phyloP scores from a whole-genome alignment of 2,113 vertebrate genomes.

The Microtus ochrogaster region DNA sequence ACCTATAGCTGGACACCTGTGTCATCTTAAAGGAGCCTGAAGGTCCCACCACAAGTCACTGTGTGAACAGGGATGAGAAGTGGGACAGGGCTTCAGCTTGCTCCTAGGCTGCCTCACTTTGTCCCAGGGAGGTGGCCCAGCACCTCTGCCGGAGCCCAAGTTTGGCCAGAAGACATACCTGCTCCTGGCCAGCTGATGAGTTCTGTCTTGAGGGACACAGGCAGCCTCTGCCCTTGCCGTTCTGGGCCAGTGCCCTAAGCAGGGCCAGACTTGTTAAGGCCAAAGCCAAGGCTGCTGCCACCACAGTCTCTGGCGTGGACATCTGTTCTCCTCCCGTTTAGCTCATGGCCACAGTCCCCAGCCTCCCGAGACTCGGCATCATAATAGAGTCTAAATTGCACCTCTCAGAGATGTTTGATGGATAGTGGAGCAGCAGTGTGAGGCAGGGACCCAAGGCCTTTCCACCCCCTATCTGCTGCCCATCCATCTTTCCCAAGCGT shows the following conservation, averaged over 20 bases:
- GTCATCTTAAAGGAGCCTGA: neutral
- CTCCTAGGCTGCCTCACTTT: neutral
- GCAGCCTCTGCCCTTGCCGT: neutral
- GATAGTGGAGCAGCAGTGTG: constrained; percentile 51
- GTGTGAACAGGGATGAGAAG: neutral
- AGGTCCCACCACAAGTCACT: neutral
- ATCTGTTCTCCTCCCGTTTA: neutral
- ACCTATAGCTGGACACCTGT: neutral
- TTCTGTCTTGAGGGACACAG: neutral
- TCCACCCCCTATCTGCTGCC: constrained; percentile 16
- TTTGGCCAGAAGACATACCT: neutral
- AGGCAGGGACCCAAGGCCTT: constrained; percentile 72
- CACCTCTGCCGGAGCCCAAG: neutral
- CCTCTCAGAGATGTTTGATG: constrained; percentile 75
- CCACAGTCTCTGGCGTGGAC: neutral
- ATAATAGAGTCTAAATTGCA: constrained; percentile 70
- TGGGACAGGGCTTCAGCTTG: neutral
- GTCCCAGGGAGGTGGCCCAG: neutral
- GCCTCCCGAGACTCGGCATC: constrained; percentile 49
- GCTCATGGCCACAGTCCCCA: constrained; percentile 22
- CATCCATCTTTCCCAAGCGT: constrained; percentile 64
- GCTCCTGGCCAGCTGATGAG: neutral
- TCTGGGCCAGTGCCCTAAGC: neutral
- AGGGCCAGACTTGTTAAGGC: constrained; percentile 24
- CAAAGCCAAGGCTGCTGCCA: constrained; percentile 24